Conservation (phyloP, 64 coral and sea anemone genomes). For the Catalaphyllia jardinei region DNA sequence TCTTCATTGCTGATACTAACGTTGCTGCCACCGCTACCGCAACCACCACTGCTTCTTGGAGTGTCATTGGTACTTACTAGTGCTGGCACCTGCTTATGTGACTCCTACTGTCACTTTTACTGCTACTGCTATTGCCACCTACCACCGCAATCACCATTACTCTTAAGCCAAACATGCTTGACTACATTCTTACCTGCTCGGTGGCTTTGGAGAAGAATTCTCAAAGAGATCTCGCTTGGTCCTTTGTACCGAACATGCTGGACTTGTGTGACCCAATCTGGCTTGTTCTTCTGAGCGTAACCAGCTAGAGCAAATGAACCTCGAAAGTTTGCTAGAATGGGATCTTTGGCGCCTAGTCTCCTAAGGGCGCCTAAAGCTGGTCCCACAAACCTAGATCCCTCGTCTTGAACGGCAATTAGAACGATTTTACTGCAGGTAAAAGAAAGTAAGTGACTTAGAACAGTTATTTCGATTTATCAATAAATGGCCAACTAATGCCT, state of each 20-base stretch:
- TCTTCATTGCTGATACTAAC: neutral
- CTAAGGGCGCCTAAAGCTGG: neutral
- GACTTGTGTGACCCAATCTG: neutral
- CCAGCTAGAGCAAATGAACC: slow-evolving; percentile 4
- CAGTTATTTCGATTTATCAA: neutral
- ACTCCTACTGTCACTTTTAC: no score
- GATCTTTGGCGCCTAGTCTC: slow-evolving; percentile 15
- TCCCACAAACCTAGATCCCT: neutral
- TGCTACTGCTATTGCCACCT: no score
- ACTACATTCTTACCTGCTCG: no score
- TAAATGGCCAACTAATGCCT: neutral
- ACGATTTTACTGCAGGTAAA: slow-evolving; percentile 4
- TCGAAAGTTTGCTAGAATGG: neutral
- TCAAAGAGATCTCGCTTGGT: neutral
- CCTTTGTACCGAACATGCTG: slow-evolving; percentile 22
- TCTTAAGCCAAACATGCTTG: no score
- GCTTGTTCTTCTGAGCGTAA: neutral
- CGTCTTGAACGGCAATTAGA: slow-evolving; percentile 18
- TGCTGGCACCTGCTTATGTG: neutral
- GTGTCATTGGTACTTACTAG: neutral
- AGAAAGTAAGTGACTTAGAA: neutral
- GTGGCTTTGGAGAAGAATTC: neutral
- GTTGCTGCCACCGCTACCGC: neutral
- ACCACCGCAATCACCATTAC: no score
- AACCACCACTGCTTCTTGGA: neutral